Evolutionary conservation across 2,113 vertebrate genomes (phyloP).

Genomic region (Pavo muticus): DNA sequence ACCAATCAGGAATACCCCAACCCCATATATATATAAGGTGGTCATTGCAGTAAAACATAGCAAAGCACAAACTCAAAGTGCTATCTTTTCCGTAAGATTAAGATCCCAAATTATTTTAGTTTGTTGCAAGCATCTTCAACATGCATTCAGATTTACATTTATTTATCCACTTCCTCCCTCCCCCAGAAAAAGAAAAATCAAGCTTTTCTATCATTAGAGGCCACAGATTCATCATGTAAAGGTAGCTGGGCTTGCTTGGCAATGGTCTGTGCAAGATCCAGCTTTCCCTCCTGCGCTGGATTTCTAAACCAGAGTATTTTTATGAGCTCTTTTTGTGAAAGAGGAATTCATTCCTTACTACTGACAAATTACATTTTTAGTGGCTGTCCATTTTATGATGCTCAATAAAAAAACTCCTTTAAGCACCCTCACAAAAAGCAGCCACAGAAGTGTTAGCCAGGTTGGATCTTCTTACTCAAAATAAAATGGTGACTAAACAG

Average conservation of each 20-base stretch:
- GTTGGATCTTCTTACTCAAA: not conserved
- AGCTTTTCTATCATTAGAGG: not conserved
- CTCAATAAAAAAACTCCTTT: not conserved
- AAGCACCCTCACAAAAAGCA: not conserved
- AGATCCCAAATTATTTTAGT: not conserved
- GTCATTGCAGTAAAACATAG: not conserved
- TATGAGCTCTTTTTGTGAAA: not conserved
- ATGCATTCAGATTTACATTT: not conserved
- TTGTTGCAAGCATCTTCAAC: not conserved
- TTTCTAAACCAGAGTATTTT: not conserved
- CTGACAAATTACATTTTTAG: not conserved
- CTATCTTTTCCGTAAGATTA: not conserved
- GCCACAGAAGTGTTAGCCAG: not conserved
- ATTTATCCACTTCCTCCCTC: not conserved
- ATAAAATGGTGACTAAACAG: not conserved
- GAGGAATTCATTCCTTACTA: not conserved
- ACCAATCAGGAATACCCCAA: not conserved
- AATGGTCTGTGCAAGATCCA: not conserved
- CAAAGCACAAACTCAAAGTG: not conserved
- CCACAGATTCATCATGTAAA: not conserved
- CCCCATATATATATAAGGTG: fast-evolving
- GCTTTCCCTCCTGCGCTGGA: not conserved
- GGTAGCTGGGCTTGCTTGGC: not conserved
- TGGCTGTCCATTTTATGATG: not conserved
- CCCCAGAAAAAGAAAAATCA: not conserved